Evolutionary conservation across 2,113 vertebrate species (phyloP), one percentile per base, ranked within the genome.

Genomic region (Colaptes auratus): DNA sequence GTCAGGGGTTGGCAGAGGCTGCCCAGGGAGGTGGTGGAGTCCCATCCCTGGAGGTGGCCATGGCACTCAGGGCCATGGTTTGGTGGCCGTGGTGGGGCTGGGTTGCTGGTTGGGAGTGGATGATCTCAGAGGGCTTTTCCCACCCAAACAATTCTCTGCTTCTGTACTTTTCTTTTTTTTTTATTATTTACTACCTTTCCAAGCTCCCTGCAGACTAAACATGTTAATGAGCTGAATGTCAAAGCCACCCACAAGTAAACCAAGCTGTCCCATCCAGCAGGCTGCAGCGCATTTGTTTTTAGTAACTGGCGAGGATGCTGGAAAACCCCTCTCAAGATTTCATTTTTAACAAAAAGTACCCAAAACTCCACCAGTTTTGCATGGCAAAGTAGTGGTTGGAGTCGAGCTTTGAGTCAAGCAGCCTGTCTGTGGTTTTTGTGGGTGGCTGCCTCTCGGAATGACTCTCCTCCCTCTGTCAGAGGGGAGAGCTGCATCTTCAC

Each of bases 361-460:
- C 98, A 98, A 65, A 98, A 98, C 97, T 98, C 98, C 98, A 94
- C 97, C 95, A 97, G 97, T 98, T 98, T 98, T 98, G 98, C 98
- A 98, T 98, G 97, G 98, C 97, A 97, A 98, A 98, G 97, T 84
- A 81, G 97, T 97, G 97, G 97, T 97, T 98, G 56, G 94, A 97
- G 97, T 97, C 35, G 84, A 96, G 97, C 92, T 97, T 97, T 98
- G 98, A 98, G 98, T 98, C 91, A 97, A 97, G 92, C 93, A 95
- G 97, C 97, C 96, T 82, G 96, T 90, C 92, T 98, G 98, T 98
- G 98, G 98, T 96, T 98, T 98, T 96, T 98, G 98, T 98, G 98
- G 98, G 98, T 94, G 98, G 98, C 30, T 95, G 94, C 79, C 92
- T 96, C 96, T 96, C 97, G 84, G 70, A 97, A 96, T 86, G 91